A percentile compares a stretch with the other conserved stretches of the same genome.
These are phyloP conservation scores for Apotomis capreana DNA, from an alignment of 2,888 invertebrate species.

Conservation along the genomic window DNA sequence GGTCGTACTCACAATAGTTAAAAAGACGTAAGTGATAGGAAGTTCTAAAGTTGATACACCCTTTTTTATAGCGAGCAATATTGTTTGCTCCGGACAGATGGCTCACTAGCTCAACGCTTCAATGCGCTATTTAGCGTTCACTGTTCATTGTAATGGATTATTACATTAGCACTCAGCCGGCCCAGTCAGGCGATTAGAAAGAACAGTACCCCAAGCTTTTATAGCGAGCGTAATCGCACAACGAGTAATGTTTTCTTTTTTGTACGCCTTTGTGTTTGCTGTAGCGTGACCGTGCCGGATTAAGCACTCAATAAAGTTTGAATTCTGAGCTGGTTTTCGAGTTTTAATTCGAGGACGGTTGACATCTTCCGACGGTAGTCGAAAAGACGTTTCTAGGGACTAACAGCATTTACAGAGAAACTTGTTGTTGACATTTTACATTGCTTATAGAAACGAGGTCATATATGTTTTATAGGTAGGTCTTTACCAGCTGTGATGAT, in stretches of 20 bases:
- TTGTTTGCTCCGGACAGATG: conserved; percentile 82
- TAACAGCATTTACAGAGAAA: not conserved
- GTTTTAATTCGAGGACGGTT: conserved; percentile 46
- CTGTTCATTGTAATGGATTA: conserved; percentile 82
- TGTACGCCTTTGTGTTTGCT: conserved; percentile 57
- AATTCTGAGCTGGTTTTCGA: conserved; percentile 43
- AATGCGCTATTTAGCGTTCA: conserved; percentile 82
- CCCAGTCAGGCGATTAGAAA: conserved; percentile 77
- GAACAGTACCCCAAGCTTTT: conserved; percentile 66
- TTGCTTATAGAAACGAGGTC: no score
- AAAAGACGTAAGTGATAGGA: conserved; percentile 1
- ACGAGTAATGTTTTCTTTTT: conserved; percentile 66
- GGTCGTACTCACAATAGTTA: conserved; percentile 4
- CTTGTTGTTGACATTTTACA: no score
- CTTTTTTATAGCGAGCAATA: conserved; percentile 50
- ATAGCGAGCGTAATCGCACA: conserved; percentile 67
- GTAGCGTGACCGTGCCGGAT: conserved; percentile 57
- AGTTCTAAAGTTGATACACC: conserved; percentile 13
- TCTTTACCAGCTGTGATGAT: no score
- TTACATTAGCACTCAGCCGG: conserved; percentile 83
- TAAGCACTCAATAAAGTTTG: conserved; percentile 61
- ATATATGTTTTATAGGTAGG: no score
- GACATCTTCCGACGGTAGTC: not conserved
- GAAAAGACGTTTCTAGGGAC: not conserved
- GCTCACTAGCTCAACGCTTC: conserved; percentile 68